A percentile compares a stretch with the other conserved stretches of the same genome.
These are phyloP conservation scores for Maniola hyperantus DNA, from an alignment of 2,888 invertebrate genomes.

Conservation along the genomic window DNA sequence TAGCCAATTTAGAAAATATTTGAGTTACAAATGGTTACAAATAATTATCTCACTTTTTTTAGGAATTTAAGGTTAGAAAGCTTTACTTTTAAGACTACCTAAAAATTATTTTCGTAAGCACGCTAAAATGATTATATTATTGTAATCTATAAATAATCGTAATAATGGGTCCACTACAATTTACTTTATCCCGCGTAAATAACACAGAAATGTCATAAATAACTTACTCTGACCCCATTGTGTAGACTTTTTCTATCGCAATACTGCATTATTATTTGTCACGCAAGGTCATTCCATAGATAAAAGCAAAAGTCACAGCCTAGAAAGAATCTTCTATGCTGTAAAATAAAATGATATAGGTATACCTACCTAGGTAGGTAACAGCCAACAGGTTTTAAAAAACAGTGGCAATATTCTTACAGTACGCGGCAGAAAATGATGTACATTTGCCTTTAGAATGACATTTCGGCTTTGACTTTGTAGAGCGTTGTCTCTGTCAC, in stretches of 20 bases:
- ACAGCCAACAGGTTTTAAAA: no score
- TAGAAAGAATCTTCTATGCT: constrained; percentile 24
- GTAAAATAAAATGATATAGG: no score
- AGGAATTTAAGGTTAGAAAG: neutral
- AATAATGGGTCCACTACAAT: constrained; percentile 1
- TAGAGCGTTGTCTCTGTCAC: no score
- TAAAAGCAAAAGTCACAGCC: constrained; percentile 40
- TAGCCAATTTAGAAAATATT: no score
- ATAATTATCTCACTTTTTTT: no score
- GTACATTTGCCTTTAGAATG: no score
- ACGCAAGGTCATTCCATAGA: constrained; percentile 60
- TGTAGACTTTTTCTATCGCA: constrained; percentile 55
- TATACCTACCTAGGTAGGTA: no score
- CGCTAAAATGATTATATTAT: neutral
- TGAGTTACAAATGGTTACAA: no score
- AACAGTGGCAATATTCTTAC: no score
- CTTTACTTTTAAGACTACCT: neutral
- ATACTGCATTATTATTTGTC: constrained; percentile 53
- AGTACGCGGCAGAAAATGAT: no score
- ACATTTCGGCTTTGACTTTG: no score
- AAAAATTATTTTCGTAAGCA: neutral
- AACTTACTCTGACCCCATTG: constrained; percentile 49
- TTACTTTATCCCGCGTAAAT: constrained; percentile 20
- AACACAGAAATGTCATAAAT: constrained; percentile 22
- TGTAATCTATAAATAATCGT: constrained; percentile 13